phyloP scores from a whole-genome alignment of 2,797 vertebrate genomes.

The Parambassis ranga region DNA sequence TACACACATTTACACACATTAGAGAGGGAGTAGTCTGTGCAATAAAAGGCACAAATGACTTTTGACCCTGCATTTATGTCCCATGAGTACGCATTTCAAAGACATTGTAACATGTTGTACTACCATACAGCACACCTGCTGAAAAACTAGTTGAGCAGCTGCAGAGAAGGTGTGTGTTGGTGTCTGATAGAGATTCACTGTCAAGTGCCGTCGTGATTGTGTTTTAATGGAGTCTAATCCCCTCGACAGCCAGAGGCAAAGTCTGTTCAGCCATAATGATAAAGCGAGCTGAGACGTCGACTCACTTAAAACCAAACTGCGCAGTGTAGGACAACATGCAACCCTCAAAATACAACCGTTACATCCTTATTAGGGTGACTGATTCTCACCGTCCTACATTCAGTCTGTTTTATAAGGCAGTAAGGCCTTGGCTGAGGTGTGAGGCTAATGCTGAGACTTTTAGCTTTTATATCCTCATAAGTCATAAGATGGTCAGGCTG shows the following conservation, averaged over 20 bases:
- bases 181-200: conserved; percentile 13
- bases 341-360: conserved; percentile 6
- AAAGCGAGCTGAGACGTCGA: conserved; percentile 9
- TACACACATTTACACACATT: conserved; percentile 78
- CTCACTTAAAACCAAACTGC: conserved; percentile 26
- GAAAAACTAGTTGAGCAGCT: conserved; percentile 32
- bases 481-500: background rate
- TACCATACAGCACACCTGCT: conserved; percentile 18
- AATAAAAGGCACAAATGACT: conserved; percentile 80
- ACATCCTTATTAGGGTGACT: conserved; percentile 20
- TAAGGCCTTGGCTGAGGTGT: conserved; percentile 49
- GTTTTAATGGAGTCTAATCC: conserved; percentile 36
- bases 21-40: conserved; percentile 72
- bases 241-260: conserved; percentile 47
- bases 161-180: conserved; percentile 15
- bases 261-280: conserved; percentile 44
- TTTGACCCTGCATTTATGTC: conserved; percentile 73
- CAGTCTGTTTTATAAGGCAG: conserved; percentile 50
- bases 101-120: conserved; percentile 23
- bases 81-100: conserved; percentile 41
- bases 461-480: background rate
- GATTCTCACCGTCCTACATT: conserved; percentile 35
- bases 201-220: conserved; percentile 34
- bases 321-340: conserved; percentile 38
- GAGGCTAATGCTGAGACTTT: conserved; percentile 25